These are phyloP conservation scores for Tinea trinotella DNA, from an alignment of 2,888 invertebrate species.

Conservation along the genomic window DNA sequence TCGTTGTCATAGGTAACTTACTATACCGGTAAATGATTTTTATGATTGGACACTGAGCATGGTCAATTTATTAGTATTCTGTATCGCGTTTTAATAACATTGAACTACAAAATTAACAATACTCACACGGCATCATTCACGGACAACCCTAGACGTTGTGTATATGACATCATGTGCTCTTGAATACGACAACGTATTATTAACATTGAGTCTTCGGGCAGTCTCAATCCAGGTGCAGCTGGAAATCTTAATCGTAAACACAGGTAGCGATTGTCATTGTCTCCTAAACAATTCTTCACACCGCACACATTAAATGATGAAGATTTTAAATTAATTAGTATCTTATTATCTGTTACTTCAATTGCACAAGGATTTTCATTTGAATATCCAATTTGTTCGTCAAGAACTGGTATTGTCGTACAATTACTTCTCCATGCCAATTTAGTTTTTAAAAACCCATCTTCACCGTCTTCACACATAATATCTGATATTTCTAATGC, in stretches of 20 bases:
- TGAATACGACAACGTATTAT: conserved; percentile 70
- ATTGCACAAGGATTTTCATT: neutral
- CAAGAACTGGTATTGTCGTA: conserved; percentile 28
- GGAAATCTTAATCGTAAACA: conserved; percentile 71
- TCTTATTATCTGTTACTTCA: conserved; percentile 23
- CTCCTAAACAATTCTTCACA: conserved; percentile 51
- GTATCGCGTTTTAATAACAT: conserved; percentile 29
- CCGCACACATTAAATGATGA: conserved; percentile 66
- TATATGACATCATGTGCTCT: conserved; percentile 63
- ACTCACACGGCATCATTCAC: conserved; percentile 41
- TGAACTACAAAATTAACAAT: conserved; percentile 48
- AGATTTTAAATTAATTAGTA: conserved; percentile 51
- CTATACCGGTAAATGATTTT: no score
- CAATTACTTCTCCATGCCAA: conserved; percentile 43
- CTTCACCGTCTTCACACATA: neutral
- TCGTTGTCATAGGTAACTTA: no score
- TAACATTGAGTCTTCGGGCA: conserved; percentile 62
- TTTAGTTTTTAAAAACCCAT: neutral
- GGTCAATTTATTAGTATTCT: conserved; percentile 25
- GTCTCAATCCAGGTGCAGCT: conserved; percentile 60
- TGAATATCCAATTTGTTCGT: neutral
- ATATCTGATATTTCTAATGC: neutral
- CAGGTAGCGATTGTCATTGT: conserved; percentile 43
- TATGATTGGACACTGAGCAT: conserved; percentile 19
- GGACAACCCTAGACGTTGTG: conserved; percentile 37